These are phyloP conservation scores for Melanostoma scalare DNA, from an alignment of 2,888 invertebrate genomes.

Conservation along the genomic window DNA sequence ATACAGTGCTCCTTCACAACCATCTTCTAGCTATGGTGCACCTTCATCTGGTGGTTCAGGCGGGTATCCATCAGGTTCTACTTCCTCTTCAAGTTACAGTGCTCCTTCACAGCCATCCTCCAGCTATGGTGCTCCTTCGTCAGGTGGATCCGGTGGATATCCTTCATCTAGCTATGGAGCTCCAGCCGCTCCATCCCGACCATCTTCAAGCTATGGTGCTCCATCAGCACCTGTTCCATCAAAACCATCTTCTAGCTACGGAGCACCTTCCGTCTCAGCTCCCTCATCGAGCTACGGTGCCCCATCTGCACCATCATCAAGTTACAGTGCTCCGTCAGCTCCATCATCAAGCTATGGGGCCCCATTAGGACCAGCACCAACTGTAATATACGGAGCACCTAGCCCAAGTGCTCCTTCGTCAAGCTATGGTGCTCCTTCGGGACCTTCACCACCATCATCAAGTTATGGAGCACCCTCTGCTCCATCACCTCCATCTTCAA, in stretches of 20 bases:
- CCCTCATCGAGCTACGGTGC: slow-evolving; percentile 79
- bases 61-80: slow-evolving; percentile 52
- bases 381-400: slow-evolving; percentile 82
- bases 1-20: slow-evolving; percentile 82
- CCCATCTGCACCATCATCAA: slow-evolving; percentile 78
- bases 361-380: slow-evolving; percentile 79
- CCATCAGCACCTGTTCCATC: slow-evolving; percentile 78
- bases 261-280: slow-evolving; percentile 73
- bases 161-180: slow-evolving; percentile 78
- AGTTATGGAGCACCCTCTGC: slow-evolving; percentile 83
- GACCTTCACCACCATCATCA: slow-evolving; percentile 79
- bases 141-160: no score
- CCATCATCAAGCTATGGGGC: slow-evolving; percentile 78
- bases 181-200: slow-evolving; percentile 77
- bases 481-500: slow-evolving; percentile 75
- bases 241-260: slow-evolving; percentile 74
- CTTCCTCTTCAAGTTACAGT: slow-evolving; percentile 81
- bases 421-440: slow-evolving; percentile 78
- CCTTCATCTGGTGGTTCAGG: slow-evolving; percentile 79
- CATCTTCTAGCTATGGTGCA: slow-evolving; percentile 77
- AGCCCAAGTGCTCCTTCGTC: slow-evolving; percentile 73
- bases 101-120: slow-evolving; percentile 78
- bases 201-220: slow-evolving; percentile 84
- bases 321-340: slow-evolving; percentile 80
- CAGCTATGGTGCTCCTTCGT: slow-evolving; percentile 82